Conservation (phyloP, 2,888 invertebrate species). For the Drosophila falleni region DNA sequence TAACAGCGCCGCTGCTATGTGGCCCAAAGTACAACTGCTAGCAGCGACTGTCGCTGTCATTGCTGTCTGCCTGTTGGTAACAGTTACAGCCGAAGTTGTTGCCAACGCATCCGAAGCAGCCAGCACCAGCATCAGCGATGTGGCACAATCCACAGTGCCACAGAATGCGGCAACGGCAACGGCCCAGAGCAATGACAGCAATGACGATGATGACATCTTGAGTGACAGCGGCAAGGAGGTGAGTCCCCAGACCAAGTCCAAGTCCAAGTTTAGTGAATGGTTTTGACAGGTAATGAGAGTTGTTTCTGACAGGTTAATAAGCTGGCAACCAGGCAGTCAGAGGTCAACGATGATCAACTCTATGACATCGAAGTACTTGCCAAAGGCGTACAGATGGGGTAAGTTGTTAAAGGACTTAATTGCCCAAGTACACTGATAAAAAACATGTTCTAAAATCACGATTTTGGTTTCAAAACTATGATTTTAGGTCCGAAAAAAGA, state of each 20-base stretch:
- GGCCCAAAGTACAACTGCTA: slow-evolving; percentile 73
- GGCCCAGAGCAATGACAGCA: slow-evolving; percentile 65
- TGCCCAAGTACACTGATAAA: too few relatives aligned
- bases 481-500: too few relatives aligned
- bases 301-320: slow-evolving; percentile 74
- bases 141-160: slow-evolving; percentile 53
- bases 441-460: too few relatives aligned
- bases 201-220: slow-evolving; percentile 44
- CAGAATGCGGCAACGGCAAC: slow-evolving; percentile 80
- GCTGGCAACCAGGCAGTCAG: slow-evolving; percentile 39
- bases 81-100: slow-evolving; percentile 46
- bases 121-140: slow-evolving; percentile 43
- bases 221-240: slow-evolving; percentile 72
- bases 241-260: slow-evolving; percentile 32
- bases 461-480: too few relatives aligned
- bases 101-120: slow-evolving; percentile 35
- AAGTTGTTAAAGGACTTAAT: slow-evolving; percentile 28
- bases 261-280: slow-evolving; percentile 52
- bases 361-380: slow-evolving; percentile 23
- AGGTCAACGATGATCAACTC: slow-evolving; percentile 44
- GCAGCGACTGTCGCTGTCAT: slow-evolving; percentile 66
- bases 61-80: slow-evolving; percentile 73
- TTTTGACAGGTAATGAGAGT: slow-evolving; percentile 72
- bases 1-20: slow-evolving; percentile 74
- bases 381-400: slow-evolving; percentile 52